Conservation (phyloP, 2,888 invertebrate species). For the Synanthedon tipuliformis region DNA sequence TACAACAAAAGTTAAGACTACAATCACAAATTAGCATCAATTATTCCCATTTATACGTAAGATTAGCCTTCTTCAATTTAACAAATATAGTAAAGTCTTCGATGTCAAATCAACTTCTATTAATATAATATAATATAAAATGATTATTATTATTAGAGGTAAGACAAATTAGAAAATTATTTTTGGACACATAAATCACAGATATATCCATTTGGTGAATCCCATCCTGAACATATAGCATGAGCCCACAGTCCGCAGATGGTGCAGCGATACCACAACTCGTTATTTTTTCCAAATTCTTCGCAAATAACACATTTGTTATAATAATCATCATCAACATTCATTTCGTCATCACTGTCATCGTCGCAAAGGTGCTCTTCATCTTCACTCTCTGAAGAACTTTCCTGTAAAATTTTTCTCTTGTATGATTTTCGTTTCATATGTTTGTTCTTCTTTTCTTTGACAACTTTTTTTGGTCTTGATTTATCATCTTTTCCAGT, state of each 20-base stretch:
- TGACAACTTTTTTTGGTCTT: conserved; percentile 9
- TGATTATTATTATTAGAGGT: conserved; percentile 4
- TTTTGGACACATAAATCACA: conserved; percentile 16
- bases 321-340: conserved; percentile 13
- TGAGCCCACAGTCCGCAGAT: conserved; percentile 20
- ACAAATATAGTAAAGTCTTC: conserved; percentile 2
- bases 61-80: conserved; percentile 3
- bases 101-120: conserved; percentile 6
- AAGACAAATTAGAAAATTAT: conserved; percentile 7
- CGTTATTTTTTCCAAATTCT: too few species aligned
- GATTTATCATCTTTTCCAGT: conserved; percentile 6
- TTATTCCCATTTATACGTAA: conserved; percentile 5
- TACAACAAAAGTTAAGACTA: conserved; percentile 6
- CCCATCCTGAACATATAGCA: conserved; percentile 17
- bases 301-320: too few species aligned
- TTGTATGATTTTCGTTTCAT: conserved; percentile 12
- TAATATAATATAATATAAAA: conserved; percentile 1
- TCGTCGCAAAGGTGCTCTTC: conserved; percentile 9
- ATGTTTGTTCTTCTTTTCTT: conserved; percentile 11
- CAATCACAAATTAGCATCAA: too few species aligned
- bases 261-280: conserved; percentile 8
- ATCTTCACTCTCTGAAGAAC: conserved; percentile 12
- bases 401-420: conserved; percentile 1
- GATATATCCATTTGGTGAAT: conserved; percentile 16
- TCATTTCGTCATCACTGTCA: conserved; percentile 10